Conservation (phyloP, 2,797 vertebrate species). For the Sternotherus odoratus region DNA sequence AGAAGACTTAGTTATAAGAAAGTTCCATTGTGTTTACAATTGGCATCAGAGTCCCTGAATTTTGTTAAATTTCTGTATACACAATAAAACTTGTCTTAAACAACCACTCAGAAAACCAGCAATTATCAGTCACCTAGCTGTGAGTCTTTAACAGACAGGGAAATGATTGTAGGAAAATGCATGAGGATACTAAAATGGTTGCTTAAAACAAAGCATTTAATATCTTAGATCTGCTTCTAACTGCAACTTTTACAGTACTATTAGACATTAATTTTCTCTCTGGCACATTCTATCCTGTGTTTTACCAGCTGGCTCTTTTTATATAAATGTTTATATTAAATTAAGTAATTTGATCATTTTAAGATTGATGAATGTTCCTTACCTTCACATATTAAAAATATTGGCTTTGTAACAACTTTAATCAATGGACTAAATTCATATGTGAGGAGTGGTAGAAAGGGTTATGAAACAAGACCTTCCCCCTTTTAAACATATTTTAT, state of each 20-base stretch:
- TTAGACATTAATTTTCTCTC: background rate
- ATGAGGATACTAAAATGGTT: background rate
- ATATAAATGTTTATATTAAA: background rate
- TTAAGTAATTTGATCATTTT: slow-evolving; percentile 2
- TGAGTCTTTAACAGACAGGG: background rate
- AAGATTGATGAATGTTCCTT: background rate
- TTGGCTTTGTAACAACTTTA: background rate
- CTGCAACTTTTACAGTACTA: background rate
- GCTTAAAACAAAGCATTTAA: background rate
- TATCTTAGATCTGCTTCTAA: background rate
- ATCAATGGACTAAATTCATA: background rate
- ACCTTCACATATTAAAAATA: background rate
- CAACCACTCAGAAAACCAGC: background rate
- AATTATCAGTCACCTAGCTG: background rate
- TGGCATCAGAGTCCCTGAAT: background rate
- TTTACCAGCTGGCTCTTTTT: background rate
- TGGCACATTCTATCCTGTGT: background rate
- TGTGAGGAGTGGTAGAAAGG: background rate
- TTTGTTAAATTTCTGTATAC: background rate
- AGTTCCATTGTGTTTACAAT: background rate
- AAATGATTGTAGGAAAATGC: slow-evolving; percentile 2
- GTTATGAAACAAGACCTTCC: background rate
- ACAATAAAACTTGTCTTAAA: background rate
- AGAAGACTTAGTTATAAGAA: background rate
- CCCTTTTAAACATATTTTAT: background rate